Conservation (phyloP, 2,888 invertebrate genomes). For the Melipona beecheii region DNA sequence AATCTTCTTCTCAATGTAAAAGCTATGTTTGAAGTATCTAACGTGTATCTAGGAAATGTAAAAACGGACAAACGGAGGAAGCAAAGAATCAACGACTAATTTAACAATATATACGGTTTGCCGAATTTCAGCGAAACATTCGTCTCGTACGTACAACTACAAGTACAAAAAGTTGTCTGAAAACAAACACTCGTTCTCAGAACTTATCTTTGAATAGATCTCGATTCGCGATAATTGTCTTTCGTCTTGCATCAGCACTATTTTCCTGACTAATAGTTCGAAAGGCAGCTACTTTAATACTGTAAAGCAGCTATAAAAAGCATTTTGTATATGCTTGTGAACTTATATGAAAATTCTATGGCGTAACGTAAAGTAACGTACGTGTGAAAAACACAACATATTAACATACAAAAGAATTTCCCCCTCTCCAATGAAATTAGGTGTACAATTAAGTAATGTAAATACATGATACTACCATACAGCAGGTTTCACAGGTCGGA, state of each 20-base stretch:
- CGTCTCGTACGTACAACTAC: not conserved
- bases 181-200: slow-evolving; percentile 17
- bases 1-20: slow-evolving; percentile 1
- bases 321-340: slow-evolving; percentile 41
- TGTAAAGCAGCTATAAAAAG: slow-evolving; percentile 58
- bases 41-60: slow-evolving; percentile 22
- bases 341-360: slow-evolving; percentile 52
- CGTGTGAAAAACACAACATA: slow-evolving; percentile 42
- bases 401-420: slow-evolving; percentile 17
- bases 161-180: slow-evolving; percentile 3
- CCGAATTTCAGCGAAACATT: not conserved
- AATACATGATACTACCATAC: slow-evolving; percentile 55
- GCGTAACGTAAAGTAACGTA: slow-evolving; percentile 48
- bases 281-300: slow-evolving; percentile 55
- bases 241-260: slow-evolving; percentile 46
- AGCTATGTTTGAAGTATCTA: slow-evolving; percentile 3
- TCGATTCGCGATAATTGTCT: not conserved
- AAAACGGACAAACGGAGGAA: slow-evolving; percentile 24
- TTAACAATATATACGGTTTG: not conserved
- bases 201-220: slow-evolving; percentile 11
- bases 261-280: slow-evolving; percentile 32
- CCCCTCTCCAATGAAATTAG: slow-evolving; percentile 14
- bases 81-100: slow-evolving; percentile 25
- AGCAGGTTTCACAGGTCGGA: slow-evolving; percentile 47
- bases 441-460: slow-evolving; percentile 19